Percentiles rank a stretch among this genome's conserved stretches.
Evolutionary conservation across 1,140 invertebrate species (phyloP).

Genomic region (Penaeus chinensis): DNA sequence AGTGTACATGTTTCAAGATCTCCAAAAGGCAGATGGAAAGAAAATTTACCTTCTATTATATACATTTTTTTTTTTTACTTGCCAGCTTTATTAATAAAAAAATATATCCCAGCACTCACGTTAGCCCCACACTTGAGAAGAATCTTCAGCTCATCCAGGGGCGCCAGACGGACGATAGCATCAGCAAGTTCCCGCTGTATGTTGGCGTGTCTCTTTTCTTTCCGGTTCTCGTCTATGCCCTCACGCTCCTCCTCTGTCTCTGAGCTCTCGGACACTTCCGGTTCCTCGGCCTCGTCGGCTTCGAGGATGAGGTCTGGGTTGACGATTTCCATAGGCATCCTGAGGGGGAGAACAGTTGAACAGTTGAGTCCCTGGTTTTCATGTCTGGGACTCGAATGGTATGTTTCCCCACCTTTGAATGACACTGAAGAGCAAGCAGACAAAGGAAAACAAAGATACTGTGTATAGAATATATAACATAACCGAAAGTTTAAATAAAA

Average conservation of each 20-base stretch:
- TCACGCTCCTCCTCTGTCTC: constrained; percentile 41
- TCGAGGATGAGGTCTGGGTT: constrained; percentile 18
- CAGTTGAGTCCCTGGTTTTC: too few species aligned
- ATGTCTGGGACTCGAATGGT: too few species aligned
- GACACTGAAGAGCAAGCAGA: too few species aligned
- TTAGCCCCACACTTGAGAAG: constrained; percentile 87
- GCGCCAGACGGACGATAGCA: constrained; percentile 87
- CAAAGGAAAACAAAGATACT: too few species aligned
- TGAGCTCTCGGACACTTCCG: constrained; percentile 7
- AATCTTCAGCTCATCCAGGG: constrained; percentile 87
- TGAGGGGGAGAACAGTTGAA: not conserved
- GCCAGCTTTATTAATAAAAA: not conserved
- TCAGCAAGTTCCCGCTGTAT: constrained; percentile 89
- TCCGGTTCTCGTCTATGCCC: not conserved
- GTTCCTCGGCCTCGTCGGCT: constrained; percentile 30
- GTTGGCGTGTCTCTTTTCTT: constrained; percentile 42
- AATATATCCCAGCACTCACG: constrained; percentile 70
- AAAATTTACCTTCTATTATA: too few species aligned
- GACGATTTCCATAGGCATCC: constrained; percentile 23
- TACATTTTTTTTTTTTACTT: too few species aligned
- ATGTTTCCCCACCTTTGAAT: too few species aligned
- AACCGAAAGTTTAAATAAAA: too few species aligned
- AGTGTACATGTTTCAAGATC: not conserved
- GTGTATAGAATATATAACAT: too few species aligned
- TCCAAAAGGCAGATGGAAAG: not conserved